These are phyloP conservation scores for Platanista minor DNA, from an alignment of 2,113 vertebrate genomes.

Conservation along the genomic window DNA sequence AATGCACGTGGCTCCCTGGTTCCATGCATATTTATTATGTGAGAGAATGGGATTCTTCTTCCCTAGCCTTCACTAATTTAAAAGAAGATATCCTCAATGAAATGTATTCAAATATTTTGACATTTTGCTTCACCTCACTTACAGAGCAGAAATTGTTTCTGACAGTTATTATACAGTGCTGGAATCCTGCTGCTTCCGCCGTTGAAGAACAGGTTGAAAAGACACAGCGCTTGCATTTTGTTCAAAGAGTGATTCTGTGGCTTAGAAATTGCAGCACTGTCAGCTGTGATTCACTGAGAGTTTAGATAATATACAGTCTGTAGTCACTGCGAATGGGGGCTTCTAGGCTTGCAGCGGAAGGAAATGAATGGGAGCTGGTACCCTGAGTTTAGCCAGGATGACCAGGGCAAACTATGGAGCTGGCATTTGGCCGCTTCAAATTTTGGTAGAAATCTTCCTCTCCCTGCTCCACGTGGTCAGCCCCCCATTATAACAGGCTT, in stretches of 20 bases:
- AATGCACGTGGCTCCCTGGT: constrained; percentile 82
- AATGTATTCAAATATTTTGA: constrained; percentile 99
- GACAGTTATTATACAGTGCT: constrained; percentile 95
- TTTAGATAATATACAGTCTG: constrained; percentile 84
- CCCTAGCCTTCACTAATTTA: constrained; percentile 89
- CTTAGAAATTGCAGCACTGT: constrained; percentile 87
- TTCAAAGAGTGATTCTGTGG: constrained; percentile 86
- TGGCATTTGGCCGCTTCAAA: constrained; percentile 25
- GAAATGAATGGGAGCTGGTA: constrained; percentile 61
- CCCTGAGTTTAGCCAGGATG: neutral
- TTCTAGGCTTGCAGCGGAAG: constrained; percentile 65
- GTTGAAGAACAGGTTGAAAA: constrained; percentile 88
- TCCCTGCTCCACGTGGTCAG: neutral
- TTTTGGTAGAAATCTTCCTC: constrained; percentile 37
- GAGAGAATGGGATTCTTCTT: constrained; percentile 87
- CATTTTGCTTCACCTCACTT: constrained; percentile 99
- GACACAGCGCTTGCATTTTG: constrained; percentile 87
- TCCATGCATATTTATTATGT: constrained; percentile 88
- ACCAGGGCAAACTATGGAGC: neutral
- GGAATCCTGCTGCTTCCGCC: constrained; percentile 88
- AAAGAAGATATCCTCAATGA: constrained; percentile 94
- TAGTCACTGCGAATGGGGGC: constrained; percentile 71
- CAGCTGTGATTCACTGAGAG: constrained; percentile 85
- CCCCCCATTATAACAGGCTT: neutral
- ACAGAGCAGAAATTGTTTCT: constrained; percentile 99